These are phyloP conservation scores for Mobula birostris DNA, from an alignment of 2,113 vertebrate genomes.

Conservation along the genomic window DNA sequence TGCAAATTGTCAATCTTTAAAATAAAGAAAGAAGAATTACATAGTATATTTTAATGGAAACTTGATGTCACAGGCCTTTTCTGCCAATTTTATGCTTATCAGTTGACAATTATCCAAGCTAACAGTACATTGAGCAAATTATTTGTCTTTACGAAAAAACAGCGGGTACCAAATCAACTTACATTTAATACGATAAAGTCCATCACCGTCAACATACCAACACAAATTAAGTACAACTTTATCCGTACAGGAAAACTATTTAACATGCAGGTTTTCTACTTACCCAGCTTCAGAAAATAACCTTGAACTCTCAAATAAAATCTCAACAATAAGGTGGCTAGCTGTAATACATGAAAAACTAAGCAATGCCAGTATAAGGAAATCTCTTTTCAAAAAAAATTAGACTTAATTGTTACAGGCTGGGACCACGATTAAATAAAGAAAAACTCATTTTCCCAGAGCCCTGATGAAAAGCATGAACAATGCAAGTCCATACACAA, in stretches of 20 bases:
- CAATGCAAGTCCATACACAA: background rate
- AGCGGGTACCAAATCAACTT: background rate
- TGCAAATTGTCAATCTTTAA: constrained; percentile 14
- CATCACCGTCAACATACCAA: background rate
- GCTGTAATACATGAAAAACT: background rate
- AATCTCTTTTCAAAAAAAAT: background rate
- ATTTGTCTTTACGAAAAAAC: background rate
- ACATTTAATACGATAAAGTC: background rate
- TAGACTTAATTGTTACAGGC: background rate
- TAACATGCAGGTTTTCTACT: background rate
- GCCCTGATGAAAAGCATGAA: background rate
- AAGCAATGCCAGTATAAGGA: background rate
- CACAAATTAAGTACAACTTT: background rate
- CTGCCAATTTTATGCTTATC: background rate
- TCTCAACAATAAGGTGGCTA: background rate
- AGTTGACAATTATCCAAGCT: background rate
- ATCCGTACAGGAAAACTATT: background rate
- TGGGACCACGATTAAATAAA: background rate
- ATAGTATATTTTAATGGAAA: background rate
- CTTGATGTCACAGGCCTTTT: background rate
- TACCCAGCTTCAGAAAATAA: background rate
- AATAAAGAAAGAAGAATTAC: constrained; percentile 16
- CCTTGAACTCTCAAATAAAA: background rate
- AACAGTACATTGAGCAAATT: background rate
- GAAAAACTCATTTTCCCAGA: background rate